These are phyloP conservation scores for Plumapathes pennacea DNA, from an alignment of 92 coral and sea anemone species.

Conservation along the genomic window DNA sequence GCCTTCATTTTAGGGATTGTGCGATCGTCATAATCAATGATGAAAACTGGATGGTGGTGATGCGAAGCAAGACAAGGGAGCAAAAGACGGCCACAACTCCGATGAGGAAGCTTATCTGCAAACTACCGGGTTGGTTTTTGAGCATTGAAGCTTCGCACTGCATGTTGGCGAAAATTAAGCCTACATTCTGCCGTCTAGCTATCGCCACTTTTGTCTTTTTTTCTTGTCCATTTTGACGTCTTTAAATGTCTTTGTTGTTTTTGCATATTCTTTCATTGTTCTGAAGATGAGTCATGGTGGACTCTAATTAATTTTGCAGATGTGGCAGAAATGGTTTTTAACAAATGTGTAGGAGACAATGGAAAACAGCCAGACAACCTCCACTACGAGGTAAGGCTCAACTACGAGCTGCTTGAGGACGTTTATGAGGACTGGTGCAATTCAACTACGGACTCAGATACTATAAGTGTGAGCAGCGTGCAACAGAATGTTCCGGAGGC, in stretches of 20 bases:
- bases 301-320: no score
- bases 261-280: no score
- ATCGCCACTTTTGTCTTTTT: no score
- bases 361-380: conserved; percentile 52
- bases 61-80: conserved; percentile 72
- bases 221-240: no score
- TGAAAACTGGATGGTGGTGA: conserved; percentile 81
- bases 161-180: no score
- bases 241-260: no score
- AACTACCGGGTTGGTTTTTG: conserved; percentile 88
- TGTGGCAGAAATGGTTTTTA: conserved; percentile 82
- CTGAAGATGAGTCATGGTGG: no score
- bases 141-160: no score
- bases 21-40: conserved; percentile 70
- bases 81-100: conserved; percentile 80
- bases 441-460: conserved; percentile 47
- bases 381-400: conserved; percentile 52
- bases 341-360: conserved; percentile 76
- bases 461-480: conserved; percentile 55
- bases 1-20: conserved; percentile 49
- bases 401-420: conserved; percentile 92
- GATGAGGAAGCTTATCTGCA: conserved; percentile 77
- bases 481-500: conserved; percentile 40
- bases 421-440: conserved; percentile 74
- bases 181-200: no score